Conservation (phyloP, 30 jellyfish, hydroid and myxozoan genomes). For the Aurelia sp. region DNA sequence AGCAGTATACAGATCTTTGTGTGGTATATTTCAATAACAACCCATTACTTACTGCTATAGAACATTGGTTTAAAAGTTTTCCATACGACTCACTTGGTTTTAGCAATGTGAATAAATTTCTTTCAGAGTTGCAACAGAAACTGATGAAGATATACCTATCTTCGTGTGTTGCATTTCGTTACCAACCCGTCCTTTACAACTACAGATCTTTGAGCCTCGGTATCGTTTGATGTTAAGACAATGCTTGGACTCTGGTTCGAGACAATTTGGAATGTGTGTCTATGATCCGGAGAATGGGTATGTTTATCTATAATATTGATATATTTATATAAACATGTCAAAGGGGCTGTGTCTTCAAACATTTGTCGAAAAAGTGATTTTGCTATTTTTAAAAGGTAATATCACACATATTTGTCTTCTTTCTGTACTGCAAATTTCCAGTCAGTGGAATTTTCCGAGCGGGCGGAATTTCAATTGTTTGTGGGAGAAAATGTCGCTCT, state of each 20-base stretch:
- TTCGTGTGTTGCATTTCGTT: slow-evolving; percentile 77
- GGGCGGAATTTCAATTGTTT: no score
- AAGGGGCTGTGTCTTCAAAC: no score
- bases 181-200: slow-evolving; percentile 77
- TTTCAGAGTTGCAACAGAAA: slow-evolving; percentile 64
- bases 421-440: no score
- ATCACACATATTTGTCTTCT: no score
- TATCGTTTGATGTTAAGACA: slow-evolving; percentile 88
- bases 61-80: no score
- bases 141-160: slow-evolving; percentile 75
- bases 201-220: slow-evolving; percentile 95
- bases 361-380: no score
- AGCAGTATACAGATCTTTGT: not conserved
- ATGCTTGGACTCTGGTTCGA: slow-evolving; percentile 78
- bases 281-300: slow-evolving; percentile 74
- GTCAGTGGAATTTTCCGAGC: no score
- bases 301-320: not conserved
- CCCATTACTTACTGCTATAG: no score
- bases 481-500: no score
- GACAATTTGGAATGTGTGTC: slow-evolving; percentile 90
- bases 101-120: not conserved
- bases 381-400: no score
- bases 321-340: no score
- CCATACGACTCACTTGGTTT: not conserved
- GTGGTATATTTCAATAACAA: no score